Conservation (phyloP, 2,888 invertebrate species). For the Meta bourneti region DNA sequence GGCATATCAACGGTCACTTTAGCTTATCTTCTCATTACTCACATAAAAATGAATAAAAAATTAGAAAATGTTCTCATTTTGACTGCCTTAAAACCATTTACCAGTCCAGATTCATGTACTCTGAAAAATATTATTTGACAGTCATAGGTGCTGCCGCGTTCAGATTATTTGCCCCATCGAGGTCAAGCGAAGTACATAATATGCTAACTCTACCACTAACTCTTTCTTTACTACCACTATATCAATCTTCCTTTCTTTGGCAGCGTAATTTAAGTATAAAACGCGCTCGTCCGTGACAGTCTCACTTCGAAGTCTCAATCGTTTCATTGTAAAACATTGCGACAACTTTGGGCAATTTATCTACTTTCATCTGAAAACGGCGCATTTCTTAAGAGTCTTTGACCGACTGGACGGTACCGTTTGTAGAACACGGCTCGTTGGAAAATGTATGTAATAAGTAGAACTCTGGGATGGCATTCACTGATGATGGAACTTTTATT, state of each 20-base stretch:
- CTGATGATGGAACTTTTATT: neutral
- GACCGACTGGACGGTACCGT: neutral
- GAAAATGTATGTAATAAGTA: neutral
- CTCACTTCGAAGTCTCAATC: constrained; percentile 18
- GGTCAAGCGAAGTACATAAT: neutral
- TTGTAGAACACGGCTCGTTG: neutral
- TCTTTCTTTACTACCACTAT: neutral
- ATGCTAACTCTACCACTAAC: neutral
- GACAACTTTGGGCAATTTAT: constrained; percentile 15
- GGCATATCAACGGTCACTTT: too few relatives aligned
- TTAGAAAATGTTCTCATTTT: too few relatives aligned
- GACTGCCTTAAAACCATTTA: neutral
- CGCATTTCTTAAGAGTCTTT: neutral
- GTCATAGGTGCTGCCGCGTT: too few relatives aligned
- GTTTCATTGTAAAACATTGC: constrained; percentile 58
- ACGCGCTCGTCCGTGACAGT: constrained; percentile 4
- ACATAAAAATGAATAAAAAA: too few relatives aligned
- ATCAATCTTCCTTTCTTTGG: neutral
- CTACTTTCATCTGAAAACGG: neutral
- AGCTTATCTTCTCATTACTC: too few relatives aligned
- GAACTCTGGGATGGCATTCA: neutral
- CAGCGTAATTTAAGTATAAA: constrained; percentile 20
- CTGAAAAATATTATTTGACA: neutral
- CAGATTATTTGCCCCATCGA: neutral
- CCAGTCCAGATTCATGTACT: constrained; percentile 4